Evolutionary conservation across 2,888 invertebrate genomes (phyloP), one percentile per base, ranked within the genome.

Genomic region (Diloba caeruleocephala): DNA sequence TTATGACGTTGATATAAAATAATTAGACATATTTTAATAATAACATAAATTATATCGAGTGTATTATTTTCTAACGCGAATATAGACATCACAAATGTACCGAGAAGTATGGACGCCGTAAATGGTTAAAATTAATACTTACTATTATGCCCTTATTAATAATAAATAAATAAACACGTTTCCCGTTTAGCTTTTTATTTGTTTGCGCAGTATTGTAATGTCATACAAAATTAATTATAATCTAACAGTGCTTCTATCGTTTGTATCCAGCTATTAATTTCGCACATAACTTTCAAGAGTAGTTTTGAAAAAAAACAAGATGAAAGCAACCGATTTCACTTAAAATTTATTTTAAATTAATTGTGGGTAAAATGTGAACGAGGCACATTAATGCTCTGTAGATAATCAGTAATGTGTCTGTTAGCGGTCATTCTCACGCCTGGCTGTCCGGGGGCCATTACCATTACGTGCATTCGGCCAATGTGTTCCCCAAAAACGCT

Each of bases 371-470:
- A 71, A 63, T 60, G 59, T 62, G 51, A 59, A 64, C 57, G 64
- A 59, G 55, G 61, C 39, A 71, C 66, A 78, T 82, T 84, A 84
- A 87, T 84, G 84, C 75, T 80, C 79, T 86, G 87, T 85, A 79
- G 82, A 85, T 82, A 87, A 87, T 87, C 79, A 78, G 75, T 83
- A 84, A 87, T 84, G 82, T 75, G 76, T 74, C 66, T 64, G 77
- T 81, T 80, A 76, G 77, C 76, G 67, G 72, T 73, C 75, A 78
- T 86, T 87, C 86, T 85, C 86, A 84, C 85, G 72, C 57, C 67
- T 67, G 57, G 62, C 51, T 32, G 45, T 64, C 42, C 39, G 19
- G 37, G 12, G 79, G 76, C 78, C 79, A 62, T 72, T 72, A 64
- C 62, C 68, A 60, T 72, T 56, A 61, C 54, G 54, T 66, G 71